Percentiles rank a stretch among this genome's conserved stretches.
These are phyloP conservation scores for Catocala nupta DNA, from an alignment of 2,888 invertebrate species.

Conservation along the genomic window DNA sequence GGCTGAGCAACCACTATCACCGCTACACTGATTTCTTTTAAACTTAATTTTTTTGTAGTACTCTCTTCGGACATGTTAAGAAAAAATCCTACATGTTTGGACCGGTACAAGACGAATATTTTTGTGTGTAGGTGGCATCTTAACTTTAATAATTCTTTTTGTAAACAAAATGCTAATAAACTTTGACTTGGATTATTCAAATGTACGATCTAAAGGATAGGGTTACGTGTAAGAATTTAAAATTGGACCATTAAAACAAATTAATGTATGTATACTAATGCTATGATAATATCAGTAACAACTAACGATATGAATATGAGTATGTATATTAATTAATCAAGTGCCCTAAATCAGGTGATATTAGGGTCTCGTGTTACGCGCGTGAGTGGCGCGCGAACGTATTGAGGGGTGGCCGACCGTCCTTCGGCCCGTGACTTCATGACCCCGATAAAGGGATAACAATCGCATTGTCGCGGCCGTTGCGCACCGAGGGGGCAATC, in stretches of 20 bases:
- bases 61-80: constrained; percentile 79
- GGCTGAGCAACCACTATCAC: constrained; percentile 80
- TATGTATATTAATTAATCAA: constrained; percentile 25
- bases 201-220: constrained; percentile 61
- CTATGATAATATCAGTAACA: background rate
- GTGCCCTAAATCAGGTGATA: constrained; percentile 48
- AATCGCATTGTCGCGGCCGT: constrained; percentile 74
- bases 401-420: constrained; percentile 53
- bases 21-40: constrained; percentile 87
- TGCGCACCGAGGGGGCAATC: constrained; percentile 64
- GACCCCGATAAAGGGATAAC: constrained; percentile 76
- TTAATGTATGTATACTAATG: constrained; percentile 3
- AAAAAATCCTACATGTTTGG: constrained; percentile 85
- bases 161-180: constrained; percentile 80
- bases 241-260: constrained; percentile 29
- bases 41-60: constrained; percentile 82
- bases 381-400: constrained; percentile 59
- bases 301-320: constrained; percentile 3
- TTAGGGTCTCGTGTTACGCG: constrained; percentile 66
- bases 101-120: constrained; percentile 81
- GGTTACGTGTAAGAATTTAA: constrained; percentile 49
- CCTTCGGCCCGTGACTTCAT: constrained; percentile 70
- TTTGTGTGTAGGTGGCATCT: constrained; percentile 84
- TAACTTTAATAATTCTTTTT: constrained; percentile 78
- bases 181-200: constrained; percentile 63